phyloP scores from a whole-genome alignment of 2,113 vertebrate species.

The Anseranas semipalmata region DNA sequence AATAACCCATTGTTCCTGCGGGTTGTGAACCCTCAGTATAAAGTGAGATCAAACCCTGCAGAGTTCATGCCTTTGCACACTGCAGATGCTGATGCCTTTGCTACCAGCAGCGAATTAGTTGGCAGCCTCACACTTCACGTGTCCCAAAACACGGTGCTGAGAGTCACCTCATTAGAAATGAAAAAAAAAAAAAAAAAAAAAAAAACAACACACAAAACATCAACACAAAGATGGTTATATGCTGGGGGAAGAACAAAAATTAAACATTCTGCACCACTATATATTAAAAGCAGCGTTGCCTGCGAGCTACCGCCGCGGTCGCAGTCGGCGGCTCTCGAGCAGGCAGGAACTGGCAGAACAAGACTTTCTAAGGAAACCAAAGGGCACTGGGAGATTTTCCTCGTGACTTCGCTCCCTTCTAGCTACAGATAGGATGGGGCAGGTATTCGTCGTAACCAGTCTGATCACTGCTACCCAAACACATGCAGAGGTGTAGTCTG shows the following conservation, averaged over 20 bases:
- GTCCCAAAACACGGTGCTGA: not conserved
- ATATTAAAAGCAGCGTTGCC: constrained; percentile 45
- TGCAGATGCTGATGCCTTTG: not conserved
- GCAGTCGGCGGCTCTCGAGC: not conserved
- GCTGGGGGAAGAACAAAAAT: not conserved
- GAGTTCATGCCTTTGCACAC: not conserved
- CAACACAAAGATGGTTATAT: not conserved
- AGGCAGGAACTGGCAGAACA: not conserved
- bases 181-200: too few relatives aligned
- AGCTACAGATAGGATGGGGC: constrained; percentile 47
- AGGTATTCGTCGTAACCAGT: not conserved
- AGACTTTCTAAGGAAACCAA: constrained; percentile 61
- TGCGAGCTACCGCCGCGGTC: not conserved
- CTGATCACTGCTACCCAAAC: constrained; percentile 25
- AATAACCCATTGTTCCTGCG: not conserved
- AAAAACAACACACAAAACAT: not conserved
- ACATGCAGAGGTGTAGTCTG: constrained; percentile 55
- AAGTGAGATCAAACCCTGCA: not conserved
- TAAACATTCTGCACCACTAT: not conserved
- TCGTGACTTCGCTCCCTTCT: constrained; percentile 48
- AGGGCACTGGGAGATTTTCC: not conserved
- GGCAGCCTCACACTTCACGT: not conserved
- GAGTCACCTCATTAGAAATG: not conserved
- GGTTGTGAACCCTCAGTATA: not conserved
- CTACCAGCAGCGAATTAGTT: not conserved